Base-by-base conservation (phyloP, 2,797 vertebrate species). In the Gymnothorax javanicus region DNA sequence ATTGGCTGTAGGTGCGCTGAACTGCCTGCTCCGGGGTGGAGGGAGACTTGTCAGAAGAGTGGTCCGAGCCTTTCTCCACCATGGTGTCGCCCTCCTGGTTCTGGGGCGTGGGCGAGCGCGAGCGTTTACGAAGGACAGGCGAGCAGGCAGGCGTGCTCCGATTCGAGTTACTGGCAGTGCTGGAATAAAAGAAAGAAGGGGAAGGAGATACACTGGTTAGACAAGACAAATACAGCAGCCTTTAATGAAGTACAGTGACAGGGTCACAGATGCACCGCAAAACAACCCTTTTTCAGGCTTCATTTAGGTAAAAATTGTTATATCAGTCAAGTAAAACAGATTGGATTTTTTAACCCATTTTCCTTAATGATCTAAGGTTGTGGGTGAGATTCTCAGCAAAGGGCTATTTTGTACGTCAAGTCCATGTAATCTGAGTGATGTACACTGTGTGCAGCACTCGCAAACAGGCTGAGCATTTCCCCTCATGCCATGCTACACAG, bases 131-230 rank as follows among this genome's bases (percentile, higher is more conserved):
- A 91, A 97, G 97, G 94, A 97, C 96, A 0, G 97, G 97, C 71
- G 97, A 98, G 95, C 97, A 97, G 93, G 97, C 96, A 1, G 97
- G 97, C 0, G 97, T 97, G 96, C 97, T 97, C 95, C 96, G 96
- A 94, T 97, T 97, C 58, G 97, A 97, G 94, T 97, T 97, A 96
- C 96, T 97, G 95, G 97, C 97, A 91, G 97, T 97, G 94, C 97
- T 98, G 93, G 15, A 82, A 87, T 85, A 84, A 89, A 73, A 23
- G 58, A 85, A 75, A 87, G 85, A 82, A 9, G 88, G 8, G 75
- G n/a, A 59, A 57, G 15, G 13, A 20, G 15, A 54, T n/a, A n/a
- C 12, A 79, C 2, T 50, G 73, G 12, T 7, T 50, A 50, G 50
- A 50, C 73, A 77, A 50, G 3, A 15, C 33, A 77, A 52, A 77